A percentile compares a stretch with the other conserved stretches of the same genome.
These are phyloP conservation scores for Pachypsylla venusta DNA, from an alignment of 1,140 invertebrate genomes.

Conservation along the genomic window DNA sequence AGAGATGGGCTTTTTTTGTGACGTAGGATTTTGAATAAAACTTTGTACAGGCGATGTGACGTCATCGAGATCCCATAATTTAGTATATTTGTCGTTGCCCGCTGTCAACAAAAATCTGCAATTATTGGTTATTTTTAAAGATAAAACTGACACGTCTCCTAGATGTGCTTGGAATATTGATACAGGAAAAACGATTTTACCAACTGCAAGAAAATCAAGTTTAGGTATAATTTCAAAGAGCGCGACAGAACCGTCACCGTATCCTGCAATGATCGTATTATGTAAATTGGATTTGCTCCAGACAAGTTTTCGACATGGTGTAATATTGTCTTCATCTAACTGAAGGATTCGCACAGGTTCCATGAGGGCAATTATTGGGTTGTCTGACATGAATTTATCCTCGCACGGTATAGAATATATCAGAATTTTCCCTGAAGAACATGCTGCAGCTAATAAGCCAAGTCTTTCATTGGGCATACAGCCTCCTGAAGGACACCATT, in stretches of 20 bases:
- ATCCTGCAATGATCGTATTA: neutral
- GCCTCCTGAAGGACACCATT: constrained; percentile 60
- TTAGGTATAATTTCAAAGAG: neutral
- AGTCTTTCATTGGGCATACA: constrained; percentile 34
- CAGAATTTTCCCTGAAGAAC: constrained; percentile 42
- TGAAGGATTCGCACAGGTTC: neutral
- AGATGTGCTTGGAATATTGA: neutral
- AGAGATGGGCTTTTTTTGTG: neutral
- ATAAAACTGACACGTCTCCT: neutral
- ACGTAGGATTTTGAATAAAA: neutral
- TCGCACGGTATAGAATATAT: constrained; percentile 40
- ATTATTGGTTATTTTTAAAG: neutral
- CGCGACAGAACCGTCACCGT: neutral
- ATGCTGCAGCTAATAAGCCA: constrained; percentile 51
- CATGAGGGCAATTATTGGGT: neutral
- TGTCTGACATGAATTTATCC: constrained; percentile 15
- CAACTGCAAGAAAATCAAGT: no score
- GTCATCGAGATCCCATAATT: constrained; percentile 1
- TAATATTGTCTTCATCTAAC: neutral
- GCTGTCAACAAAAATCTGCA: neutral
- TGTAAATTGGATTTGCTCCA: neutral
- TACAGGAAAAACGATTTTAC: neutral
- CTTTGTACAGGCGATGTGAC: neutral
- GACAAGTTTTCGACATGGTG: neutral
- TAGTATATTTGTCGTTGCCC: neutral